Percentiles rank a stretch among this genome's conserved stretches.
These are phyloP conservation scores for Grantiella picta DNA, from an alignment of 2,113 vertebrate genomes.

Conservation along the genomic window DNA sequence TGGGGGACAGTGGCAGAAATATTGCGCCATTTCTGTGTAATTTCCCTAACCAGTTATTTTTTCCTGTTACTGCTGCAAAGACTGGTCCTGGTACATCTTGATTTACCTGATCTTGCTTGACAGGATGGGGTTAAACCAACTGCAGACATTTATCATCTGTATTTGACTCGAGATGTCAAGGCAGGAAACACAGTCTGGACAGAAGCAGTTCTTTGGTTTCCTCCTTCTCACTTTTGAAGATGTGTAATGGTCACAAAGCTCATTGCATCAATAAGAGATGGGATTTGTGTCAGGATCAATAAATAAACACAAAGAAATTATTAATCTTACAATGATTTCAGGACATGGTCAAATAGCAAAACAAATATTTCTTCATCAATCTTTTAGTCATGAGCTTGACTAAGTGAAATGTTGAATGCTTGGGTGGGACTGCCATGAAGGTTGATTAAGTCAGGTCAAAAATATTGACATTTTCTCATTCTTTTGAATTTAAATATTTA, in stretches of 20 bases:
- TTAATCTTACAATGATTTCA: not conserved
- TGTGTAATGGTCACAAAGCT: not conserved
- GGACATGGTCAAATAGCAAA: not conserved
- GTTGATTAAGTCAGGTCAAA: not conserved
- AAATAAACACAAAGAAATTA: not conserved
- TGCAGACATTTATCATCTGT: not conserved
- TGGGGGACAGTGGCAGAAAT: not conserved
- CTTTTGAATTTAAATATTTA: not conserved
- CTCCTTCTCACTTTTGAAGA: not conserved
- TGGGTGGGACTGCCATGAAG: not conserved
- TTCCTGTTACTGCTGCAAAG: not conserved
- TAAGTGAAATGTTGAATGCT: not conserved
- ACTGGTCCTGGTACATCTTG: not conserved
- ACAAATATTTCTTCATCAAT: not conserved
- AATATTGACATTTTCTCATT: not conserved
- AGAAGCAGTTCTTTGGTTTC: not conserved
- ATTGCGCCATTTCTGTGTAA: not conserved
- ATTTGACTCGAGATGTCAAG: not conserved
- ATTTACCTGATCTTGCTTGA: not conserved
- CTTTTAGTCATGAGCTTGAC: not conserved
- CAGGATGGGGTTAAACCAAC: not conserved
- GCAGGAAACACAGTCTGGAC: not conserved
- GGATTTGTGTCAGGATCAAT: not conserved
- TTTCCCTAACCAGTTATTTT: not conserved
- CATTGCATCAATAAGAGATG: not conserved